These are phyloP conservation scores for Meriones psammophilus DNA, from an alignment of 2,797 vertebrate species.

Conservation along the genomic window DNA sequence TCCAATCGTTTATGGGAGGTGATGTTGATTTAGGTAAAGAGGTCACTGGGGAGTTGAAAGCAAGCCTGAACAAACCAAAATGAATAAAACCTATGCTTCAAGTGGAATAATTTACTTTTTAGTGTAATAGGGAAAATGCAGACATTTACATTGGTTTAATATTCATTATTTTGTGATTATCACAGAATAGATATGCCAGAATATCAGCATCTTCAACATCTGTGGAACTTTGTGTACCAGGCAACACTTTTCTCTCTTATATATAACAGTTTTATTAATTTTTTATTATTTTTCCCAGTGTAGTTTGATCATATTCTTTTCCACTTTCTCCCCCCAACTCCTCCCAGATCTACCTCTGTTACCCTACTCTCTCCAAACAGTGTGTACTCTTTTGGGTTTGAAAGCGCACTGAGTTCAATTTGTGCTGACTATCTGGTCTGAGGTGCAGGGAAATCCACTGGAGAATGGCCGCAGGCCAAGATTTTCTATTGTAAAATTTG, in stretches of 20 bases:
- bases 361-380: neutral
- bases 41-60: constrained; percentile 23
- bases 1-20: constrained; percentile 39
- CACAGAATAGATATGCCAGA: neutral
- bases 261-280: neutral
- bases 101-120: neutral
- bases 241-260: neutral
- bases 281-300: neutral
- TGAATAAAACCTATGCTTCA: neutral
- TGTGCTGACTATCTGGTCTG: neutral
- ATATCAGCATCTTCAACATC: neutral
- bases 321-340: neutral
- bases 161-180: neutral
- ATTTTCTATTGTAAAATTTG: neutral
- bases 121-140: neutral
- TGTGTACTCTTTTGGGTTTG: neutral
- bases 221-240: neutral
- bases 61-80: constrained; percentile 36
- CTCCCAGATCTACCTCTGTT: neutral
- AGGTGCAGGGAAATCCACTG: neutral
- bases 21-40: neutral
- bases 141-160: neutral
- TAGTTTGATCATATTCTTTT: neutral
- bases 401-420: neutral
- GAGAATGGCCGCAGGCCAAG: neutral